Evolutionary conservation across 2,113 vertebrate genomes (phyloP).

Genomic region (Callaeas wilsoni): DNA sequence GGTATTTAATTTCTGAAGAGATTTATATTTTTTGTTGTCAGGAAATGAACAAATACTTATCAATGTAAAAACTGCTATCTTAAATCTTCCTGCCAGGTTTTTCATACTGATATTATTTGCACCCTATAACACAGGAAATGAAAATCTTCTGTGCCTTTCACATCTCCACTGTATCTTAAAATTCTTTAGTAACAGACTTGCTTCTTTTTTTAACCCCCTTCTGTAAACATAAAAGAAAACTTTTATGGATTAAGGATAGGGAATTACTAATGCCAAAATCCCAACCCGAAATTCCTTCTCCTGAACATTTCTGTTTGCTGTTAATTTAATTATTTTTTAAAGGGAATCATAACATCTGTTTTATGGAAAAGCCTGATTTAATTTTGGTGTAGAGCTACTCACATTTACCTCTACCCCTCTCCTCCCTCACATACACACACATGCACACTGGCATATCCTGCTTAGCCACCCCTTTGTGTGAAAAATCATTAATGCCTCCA

Average conservation of each 20-base stretch:
- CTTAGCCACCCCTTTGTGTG: not conserved
- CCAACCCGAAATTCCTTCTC: slow-evolving; percentile 11
- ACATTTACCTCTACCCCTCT: not conserved
- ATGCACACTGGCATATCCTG: not conserved
- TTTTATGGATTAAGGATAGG: slow-evolving; percentile 45
- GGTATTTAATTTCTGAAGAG: slow-evolving; percentile 85
- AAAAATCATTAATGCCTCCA: slow-evolving; percentile 3
- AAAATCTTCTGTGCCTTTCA: slow-evolving; percentile 81
- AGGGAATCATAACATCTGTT: slow-evolving; percentile 56
- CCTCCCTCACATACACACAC: not conserved
- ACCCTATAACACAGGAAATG: slow-evolving; percentile 93
- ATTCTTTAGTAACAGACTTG: slow-evolving; percentile 63
- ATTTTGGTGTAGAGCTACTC: slow-evolving; percentile 10
- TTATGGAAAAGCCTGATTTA: slow-evolving; percentile 36
- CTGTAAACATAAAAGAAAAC: slow-evolving; percentile 68
- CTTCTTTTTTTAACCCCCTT: slow-evolving; percentile 55
- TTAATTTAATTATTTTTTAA: slow-evolving; percentile 48
- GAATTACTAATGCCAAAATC: slow-evolving; percentile 49
- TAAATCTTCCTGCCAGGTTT: slow-evolving; percentile 89
- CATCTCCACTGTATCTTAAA: slow-evolving; percentile 78
- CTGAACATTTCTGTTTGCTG: not conserved
- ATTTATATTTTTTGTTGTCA: slow-evolving; percentile 93
- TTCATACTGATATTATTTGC: slow-evolving; percentile 91
- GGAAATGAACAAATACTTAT: slow-evolving; percentile 99
- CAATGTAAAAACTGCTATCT: slow-evolving; percentile 91